Evolutionary conservation across 2,797 vertebrate genomes (phyloP).

Genomic region (Momotus momota): DNA sequence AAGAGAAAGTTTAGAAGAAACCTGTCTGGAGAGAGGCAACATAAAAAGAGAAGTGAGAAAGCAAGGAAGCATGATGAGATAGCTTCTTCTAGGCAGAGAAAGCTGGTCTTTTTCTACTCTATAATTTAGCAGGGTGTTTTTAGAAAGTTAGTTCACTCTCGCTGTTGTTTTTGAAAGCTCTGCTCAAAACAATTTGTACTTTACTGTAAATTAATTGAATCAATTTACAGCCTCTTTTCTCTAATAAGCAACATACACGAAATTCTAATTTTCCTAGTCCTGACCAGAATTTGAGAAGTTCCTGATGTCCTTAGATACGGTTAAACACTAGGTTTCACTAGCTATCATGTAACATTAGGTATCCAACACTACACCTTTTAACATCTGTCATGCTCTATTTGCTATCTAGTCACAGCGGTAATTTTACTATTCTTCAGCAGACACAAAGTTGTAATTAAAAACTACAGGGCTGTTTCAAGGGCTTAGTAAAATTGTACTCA

Average conservation of each 20-base stretch:
- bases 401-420: not conserved
- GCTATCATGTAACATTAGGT: not conserved
- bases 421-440: constrained; percentile 39
- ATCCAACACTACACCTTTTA: constrained; percentile 10
- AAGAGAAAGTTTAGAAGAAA: not conserved
- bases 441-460: constrained; percentile 30
- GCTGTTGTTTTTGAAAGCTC: constrained; percentile 23
- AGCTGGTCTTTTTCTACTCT: not conserved
- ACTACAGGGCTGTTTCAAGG: constrained; percentile 33
- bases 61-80: not conserved
- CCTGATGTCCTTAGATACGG: not conserved
- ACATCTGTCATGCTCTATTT: constrained; percentile 23
- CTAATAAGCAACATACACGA: not conserved
- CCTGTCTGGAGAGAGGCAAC: not conserved
- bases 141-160: constrained; percentile 11
- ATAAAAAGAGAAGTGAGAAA: not conserved
- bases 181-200: constrained; percentile 32
- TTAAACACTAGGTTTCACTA: constrained; percentile 25
- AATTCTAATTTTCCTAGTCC: not conserved
- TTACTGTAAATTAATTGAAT: not conserved
- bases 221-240: constrained; percentile 10
- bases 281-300: constrained; percentile 18
- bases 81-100: not conserved
- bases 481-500: not conserved
- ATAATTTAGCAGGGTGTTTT: constrained; percentile 25